Evolutionary conservation across 2,797 vertebrate species (phyloP).

Genomic region (Eupleurogrammus muticus): DNA sequence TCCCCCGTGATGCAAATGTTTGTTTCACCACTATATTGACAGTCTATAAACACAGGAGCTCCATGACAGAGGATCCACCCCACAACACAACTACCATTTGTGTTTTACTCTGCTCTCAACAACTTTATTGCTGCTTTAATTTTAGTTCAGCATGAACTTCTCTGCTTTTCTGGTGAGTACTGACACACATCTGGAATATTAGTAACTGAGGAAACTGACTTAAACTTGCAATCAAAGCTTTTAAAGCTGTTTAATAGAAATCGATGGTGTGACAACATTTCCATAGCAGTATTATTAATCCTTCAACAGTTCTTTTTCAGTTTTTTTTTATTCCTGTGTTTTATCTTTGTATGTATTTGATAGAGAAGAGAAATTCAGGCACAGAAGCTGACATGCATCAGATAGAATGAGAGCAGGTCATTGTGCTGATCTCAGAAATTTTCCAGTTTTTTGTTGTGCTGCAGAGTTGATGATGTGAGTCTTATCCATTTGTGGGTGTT

Average conservation of each 20-base stretch:
- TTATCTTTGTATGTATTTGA: too few relatives aligned
- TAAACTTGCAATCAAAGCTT: not conserved
- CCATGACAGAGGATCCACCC: not conserved
- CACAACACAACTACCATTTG: too few relatives aligned
- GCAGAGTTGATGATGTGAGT: not conserved
- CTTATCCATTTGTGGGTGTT: not conserved
- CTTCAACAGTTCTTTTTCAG: too few relatives aligned
- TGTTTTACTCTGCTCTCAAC: not conserved
- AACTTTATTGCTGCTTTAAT: not conserved
- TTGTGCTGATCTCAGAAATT: too few relatives aligned
- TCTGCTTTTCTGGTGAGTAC: slow-evolving; percentile 45
- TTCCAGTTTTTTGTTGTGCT: not conserved
- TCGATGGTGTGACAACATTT: not conserved
- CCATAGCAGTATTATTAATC: not conserved
- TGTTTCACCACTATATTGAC: too few relatives aligned
- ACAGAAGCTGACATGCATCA: too few relatives aligned
- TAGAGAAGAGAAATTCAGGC: too few relatives aligned
- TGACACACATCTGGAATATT: too few relatives aligned
- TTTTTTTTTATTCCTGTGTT: not conserved
- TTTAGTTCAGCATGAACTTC: slow-evolving; percentile 15
- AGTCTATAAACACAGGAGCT: too few relatives aligned
- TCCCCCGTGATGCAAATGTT: too few relatives aligned
- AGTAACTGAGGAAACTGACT: too few relatives aligned
- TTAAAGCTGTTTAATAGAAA: not conserved
- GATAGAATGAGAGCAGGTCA: not conserved